These are phyloP conservation scores for Vultur gryphus DNA, from an alignment of 2,797 vertebrate genomes.

Conservation along the genomic window DNA sequence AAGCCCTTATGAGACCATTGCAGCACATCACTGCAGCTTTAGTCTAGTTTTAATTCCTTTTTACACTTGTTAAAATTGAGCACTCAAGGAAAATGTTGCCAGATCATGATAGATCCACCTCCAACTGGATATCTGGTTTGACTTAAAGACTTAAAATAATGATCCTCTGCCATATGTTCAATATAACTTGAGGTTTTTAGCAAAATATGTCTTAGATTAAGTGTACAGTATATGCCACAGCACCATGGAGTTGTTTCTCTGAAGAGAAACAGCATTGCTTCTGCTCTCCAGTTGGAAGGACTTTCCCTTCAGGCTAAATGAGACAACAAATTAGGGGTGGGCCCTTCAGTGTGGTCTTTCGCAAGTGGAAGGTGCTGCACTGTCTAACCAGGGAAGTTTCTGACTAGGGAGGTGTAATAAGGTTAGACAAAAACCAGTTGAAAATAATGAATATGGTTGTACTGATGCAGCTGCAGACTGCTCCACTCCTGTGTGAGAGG, in stretches of 20 bases:
- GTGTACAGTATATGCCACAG: conserved; percentile 66
- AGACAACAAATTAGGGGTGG: conserved; percentile 60
- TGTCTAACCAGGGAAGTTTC: conserved; percentile 59
- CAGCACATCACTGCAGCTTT: conserved; percentile 17
- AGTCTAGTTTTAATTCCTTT: conserved; percentile 69
- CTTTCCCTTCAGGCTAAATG: conserved; percentile 73
- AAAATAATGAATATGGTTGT: conserved; percentile 33
- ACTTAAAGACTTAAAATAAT: conserved; percentile 74
- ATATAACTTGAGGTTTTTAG: conserved; percentile 72
- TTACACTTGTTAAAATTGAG: conserved; percentile 70
- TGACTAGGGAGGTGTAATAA: conserved; percentile 44
- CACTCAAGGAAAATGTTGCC: conserved; percentile 53
- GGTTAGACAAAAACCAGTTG: conserved; percentile 63
- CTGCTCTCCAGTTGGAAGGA: conserved; percentile 68
- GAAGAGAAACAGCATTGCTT: conserved; percentile 68
- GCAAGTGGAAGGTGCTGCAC: conserved; percentile 45
- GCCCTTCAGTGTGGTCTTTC: conserved; percentile 81
- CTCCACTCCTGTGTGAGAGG: neutral
- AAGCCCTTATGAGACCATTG: neutral
- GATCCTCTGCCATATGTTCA: conserved; percentile 74
- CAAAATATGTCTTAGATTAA: conserved; percentile 79
- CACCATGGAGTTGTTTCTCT: conserved; percentile 56
- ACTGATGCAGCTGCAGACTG: neutral
- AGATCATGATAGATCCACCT: conserved; percentile 67
- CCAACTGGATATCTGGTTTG: conserved; percentile 70